These are phyloP conservation scores for Hexactinellida sp. DNA, from an alignment of 37 sponge, comb jelly and placozoan species.

Conservation along the genomic window DNA sequence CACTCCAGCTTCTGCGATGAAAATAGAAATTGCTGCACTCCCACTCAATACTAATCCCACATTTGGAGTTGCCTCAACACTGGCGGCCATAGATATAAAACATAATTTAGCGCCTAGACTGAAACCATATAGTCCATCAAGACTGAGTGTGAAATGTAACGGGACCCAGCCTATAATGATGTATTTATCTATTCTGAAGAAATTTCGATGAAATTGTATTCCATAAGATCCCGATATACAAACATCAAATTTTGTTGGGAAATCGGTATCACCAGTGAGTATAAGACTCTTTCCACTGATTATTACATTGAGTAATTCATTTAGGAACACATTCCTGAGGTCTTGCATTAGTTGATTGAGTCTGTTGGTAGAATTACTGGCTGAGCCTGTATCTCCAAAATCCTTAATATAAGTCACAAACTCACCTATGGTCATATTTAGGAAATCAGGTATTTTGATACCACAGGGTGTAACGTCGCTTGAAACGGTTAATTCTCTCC, in stretches of 20 bases:
- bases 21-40: background rate
- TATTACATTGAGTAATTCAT: background rate
- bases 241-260: background rate
- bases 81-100: background rate
- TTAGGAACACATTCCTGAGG: background rate
- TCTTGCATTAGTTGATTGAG: background rate
- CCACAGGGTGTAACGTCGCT: background rate
- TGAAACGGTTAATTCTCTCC: background rate
- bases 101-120: background rate
- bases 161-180: background rate
- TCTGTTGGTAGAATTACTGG: background rate
- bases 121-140: background rate
- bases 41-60: background rate
- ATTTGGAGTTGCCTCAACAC: background rate
- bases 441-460: background rate
- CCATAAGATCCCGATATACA: background rate
- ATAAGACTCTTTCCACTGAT: background rate
- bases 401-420: background rate
- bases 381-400: background rate
- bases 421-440: background rate
- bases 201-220: background rate
- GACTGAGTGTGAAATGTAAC: background rate
- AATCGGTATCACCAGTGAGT: background rate
- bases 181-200: background rate
- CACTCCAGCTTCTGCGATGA: background rate